Evolutionary conservation across 2,113 vertebrate species (phyloP).

Genomic region (Nycticebus coucang): DNA sequence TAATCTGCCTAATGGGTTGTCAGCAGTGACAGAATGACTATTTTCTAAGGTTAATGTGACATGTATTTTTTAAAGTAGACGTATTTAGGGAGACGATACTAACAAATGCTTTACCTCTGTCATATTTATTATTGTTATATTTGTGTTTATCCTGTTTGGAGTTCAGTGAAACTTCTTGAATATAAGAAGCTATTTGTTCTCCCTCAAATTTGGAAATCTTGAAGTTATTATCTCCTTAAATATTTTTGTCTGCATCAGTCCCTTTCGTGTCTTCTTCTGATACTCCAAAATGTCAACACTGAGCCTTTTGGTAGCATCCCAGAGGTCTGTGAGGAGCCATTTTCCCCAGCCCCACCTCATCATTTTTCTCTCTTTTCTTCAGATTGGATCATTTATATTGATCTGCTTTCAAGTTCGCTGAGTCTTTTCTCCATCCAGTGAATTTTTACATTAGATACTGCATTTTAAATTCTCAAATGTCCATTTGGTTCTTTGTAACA

Average conservation of each 20-base stretch:
- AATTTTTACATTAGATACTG: not conserved
- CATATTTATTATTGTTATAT: not conserved
- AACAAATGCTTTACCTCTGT: not conserved
- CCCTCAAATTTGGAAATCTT: slow-evolving; percentile 8
- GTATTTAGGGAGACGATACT: not conserved
- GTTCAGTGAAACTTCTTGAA: not conserved
- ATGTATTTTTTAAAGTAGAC: not conserved
- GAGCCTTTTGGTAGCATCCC: not conserved
- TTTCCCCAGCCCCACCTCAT: not conserved
- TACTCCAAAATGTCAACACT: not conserved
- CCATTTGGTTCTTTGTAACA: not conserved
- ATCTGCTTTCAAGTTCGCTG: not conserved
- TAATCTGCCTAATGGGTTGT: not conserved
- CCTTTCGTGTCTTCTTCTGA: not conserved
- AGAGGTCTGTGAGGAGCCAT: not conserved
- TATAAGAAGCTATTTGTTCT: not conserved
- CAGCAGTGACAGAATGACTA: not conserved
- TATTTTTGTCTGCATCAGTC: not conserved
- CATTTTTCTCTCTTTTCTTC: slow-evolving; percentile 22
- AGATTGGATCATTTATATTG: not conserved
- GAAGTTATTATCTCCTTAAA: not conserved
- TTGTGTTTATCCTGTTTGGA: slow-evolving; percentile 10
- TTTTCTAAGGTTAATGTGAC: not conserved
- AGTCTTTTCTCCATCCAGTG: slow-evolving; percentile 9
- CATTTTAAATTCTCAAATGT: slow-evolving; percentile 2